These are phyloP conservation scores for Istiophorus platypterus DNA, from an alignment of 2,113 vertebrate genomes.

Conservation along the genomic window DNA sequence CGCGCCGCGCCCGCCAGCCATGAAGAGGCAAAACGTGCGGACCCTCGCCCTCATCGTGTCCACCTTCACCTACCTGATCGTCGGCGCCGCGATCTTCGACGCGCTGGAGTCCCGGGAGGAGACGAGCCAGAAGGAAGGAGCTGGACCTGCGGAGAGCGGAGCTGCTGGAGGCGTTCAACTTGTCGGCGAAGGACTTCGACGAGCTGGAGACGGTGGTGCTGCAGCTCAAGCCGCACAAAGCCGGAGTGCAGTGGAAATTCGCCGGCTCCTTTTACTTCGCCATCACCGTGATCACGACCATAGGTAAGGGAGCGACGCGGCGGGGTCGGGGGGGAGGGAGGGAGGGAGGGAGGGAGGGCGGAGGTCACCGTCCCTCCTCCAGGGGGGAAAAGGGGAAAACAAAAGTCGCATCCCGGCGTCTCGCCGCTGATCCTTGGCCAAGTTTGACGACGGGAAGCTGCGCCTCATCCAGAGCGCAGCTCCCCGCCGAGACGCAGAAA, in stretches of 20 bases:
- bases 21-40: conserved; percentile 97
- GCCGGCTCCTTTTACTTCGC: conserved; percentile 97
- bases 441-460: too few species aligned
- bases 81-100: conserved; percentile 95
- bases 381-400: too few species aligned
- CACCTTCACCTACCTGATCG: conserved; percentile 96
- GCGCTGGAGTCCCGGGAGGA: conserved; percentile 91
- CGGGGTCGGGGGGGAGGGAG: background rate
- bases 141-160: conserved; percentile 84
- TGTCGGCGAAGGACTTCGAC: conserved; percentile 87
- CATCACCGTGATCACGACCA: conserved; percentile 98
- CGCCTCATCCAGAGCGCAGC: too few species aligned
- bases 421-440: too few species aligned
- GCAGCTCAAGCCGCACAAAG: conserved; percentile 94
- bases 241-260: conserved; percentile 95
- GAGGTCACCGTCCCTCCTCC: too few species aligned
- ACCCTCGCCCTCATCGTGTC: conserved; percentile 94
- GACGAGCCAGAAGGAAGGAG: conserved; percentile 81
- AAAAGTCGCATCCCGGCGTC: too few species aligned
- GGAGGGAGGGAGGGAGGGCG: too few species aligned
- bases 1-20: too few species aligned
- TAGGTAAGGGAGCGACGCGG: conserved; percentile 84
- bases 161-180: conserved; percentile 90
- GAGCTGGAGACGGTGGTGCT: conserved; percentile 91
- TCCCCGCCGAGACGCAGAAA: too few species aligned